Percentiles rank a stretch among this genome's conserved stretches.
Conservation (phyloP, 92 coral and sea anemone genomes). For the Muricea muricata region DNA sequence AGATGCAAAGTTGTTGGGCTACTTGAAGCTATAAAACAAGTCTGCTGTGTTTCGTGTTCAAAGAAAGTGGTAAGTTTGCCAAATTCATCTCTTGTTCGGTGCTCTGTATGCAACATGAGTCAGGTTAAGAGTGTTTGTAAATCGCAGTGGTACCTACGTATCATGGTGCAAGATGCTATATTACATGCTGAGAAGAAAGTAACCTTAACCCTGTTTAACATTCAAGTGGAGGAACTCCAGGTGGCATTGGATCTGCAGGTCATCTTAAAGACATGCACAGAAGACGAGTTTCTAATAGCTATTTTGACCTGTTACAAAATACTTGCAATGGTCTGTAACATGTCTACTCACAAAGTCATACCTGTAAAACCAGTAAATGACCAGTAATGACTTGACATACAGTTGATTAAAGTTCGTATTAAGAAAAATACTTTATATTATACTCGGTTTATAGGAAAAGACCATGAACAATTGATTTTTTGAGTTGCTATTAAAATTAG, state of each 20-base stretch:
- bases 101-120: slow-evolving; percentile 3
- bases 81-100: background rate
- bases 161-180: slow-evolving; percentile 5
- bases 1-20: slow-evolving; percentile 1
- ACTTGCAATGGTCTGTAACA: background rate
- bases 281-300: slow-evolving; percentile 1
- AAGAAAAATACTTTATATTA: no score
- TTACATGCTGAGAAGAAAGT: background rate
- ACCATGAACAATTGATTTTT: no score
- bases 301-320: background rate
- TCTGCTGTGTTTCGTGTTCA: background rate
- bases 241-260: background rate
- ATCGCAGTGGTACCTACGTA: slow-evolving; percentile 18
- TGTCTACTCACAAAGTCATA: background rate
- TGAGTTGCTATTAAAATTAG: no score
- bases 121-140: background rate
- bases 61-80: background rate
- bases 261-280: background rate
- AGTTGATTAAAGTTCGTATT: no score
- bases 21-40: background rate
- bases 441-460: no score
- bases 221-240: background rate
- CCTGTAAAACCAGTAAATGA: background rate
- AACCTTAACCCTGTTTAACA: background rate
- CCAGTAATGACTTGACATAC: no score